Base-by-base conservation (phyloP, 2,888 invertebrate species). In the Chirona hameri region DNA sequence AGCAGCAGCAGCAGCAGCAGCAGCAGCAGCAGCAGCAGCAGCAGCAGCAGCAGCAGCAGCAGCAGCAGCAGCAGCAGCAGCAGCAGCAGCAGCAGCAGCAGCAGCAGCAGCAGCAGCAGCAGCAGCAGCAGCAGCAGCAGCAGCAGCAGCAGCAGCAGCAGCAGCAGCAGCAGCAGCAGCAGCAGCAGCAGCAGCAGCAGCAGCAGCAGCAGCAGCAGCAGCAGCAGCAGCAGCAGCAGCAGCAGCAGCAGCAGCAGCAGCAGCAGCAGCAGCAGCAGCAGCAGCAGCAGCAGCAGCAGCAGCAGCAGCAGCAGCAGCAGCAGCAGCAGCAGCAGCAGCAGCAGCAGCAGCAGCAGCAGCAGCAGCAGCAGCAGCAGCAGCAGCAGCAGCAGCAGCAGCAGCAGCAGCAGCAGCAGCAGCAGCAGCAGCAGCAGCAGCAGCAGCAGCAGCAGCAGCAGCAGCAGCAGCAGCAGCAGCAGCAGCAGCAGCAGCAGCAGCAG, bases 31-130 rank as follows among this genome's bases (percentile, higher is more conserved):
- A 80, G 81, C 81, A 80, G 81, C 81, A 80, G 81, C 81, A 80
- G 81, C 81, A 80, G 81, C 81, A 80, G 81, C 81, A 80, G 81
- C 81, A 80, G 81, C 81, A 80, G 81, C 81, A 80, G 81, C 81
- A 80, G 81, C 81, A 80, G 81, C 81, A 80, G 81, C 81, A 80
- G 81, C 81, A 80, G 81, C 81, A 80, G 81, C 81, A 80, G 81
- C 81, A 80, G 81, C 81, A 80, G 81, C 81, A 80, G 81, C 81
- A 80, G 81, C 81, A 80, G 81, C 81, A 80, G 81, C 81, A 80
- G 81, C 81, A 80, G 81, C 81, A 80, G 81, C 81, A 80, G 81
- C 81, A 80, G 81, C 81, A 80, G 81, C 81, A 80, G 81, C 81
- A 80, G 81, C 81, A 80, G 81, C 81, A 80, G 81, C 81, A 80